Percentiles rank a stretch among this genome's conserved stretches.
Evolutionary conservation across 1,140 invertebrate genomes (phyloP).

Genomic region (Penaeus indicus): DNA sequence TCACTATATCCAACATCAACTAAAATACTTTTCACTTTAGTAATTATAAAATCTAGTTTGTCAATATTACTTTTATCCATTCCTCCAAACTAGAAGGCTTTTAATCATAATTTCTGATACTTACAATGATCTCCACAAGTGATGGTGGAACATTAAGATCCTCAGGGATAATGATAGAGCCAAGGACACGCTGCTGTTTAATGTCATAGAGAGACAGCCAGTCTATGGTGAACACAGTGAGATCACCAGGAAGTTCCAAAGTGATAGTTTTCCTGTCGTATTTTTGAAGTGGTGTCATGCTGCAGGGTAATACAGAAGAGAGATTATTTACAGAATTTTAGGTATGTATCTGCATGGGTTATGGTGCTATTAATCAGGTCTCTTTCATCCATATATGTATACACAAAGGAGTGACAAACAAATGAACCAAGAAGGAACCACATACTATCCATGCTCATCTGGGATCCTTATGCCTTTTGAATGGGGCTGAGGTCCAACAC

Average conservation of each 20-base stretch:
- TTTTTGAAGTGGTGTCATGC: slow-evolving; percentile 79
- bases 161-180: slow-evolving; percentile 84
- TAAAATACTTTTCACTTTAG: no score
- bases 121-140: slow-evolving; percentile 76
- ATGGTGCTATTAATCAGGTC: no score
- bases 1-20: no score
- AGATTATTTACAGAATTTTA: background rate
- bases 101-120: slow-evolving; percentile 39
- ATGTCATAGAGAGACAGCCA: slow-evolving; percentile 89
- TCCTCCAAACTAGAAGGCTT: no score
- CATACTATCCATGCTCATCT: slow-evolving; percentile 94
- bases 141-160: slow-evolving; percentile 89
- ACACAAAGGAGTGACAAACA: background rate
- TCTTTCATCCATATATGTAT: no score
- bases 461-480: slow-evolving; percentile 85
- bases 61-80: background rate
- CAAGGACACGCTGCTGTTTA: slow-evolving; percentile 80
- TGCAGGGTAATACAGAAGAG: slow-evolving; percentile 69
- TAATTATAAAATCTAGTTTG: no score
- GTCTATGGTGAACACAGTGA: slow-evolving; percentile 86
- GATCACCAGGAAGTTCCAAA: slow-evolving; percentile 84
- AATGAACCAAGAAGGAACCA: slow-evolving; percentile 67
- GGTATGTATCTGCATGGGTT: background rate
- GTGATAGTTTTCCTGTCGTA: slow-evolving; percentile 84
- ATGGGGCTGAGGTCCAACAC: slow-evolving; percentile 87